Percentiles rank a stretch among this genome's conserved stretches.
These are phyloP conservation scores for Heterodera filipjevi DNA, from an alignment of 2,888 invertebrate genomes.

Conservation along the genomic window DNA sequence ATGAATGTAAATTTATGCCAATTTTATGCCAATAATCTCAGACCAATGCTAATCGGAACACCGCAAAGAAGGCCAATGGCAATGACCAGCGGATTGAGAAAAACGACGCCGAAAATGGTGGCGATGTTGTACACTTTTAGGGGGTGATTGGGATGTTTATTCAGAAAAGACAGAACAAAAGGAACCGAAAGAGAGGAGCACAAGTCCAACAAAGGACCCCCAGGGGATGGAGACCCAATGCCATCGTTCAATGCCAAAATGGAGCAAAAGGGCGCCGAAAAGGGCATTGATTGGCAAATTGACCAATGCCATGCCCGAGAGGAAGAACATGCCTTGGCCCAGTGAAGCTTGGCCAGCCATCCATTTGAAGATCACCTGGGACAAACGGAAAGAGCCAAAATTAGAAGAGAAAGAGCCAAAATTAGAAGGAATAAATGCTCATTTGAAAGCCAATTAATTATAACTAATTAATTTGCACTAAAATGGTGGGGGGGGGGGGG, in stretches of 20 bases:
- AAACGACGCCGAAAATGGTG: slow-evolving; percentile 88
- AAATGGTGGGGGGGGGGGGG: no score
- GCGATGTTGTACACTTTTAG: slow-evolving; percentile 84
- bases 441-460: no score
- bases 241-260: slow-evolving; percentile 83
- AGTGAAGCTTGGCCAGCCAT: slow-evolving; percentile 89
- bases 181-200: slow-evolving; percentile 69
- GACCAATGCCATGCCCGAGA: slow-evolving; percentile 85
- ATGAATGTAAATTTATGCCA: neutral
- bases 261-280: slow-evolving; percentile 78
- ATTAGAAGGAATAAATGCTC: no score
- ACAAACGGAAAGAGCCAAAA: neutral
- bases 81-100: slow-evolving; percentile 91
- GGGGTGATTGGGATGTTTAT: neutral
- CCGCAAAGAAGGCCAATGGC: slow-evolving; percentile 90
- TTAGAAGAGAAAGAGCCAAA: no score
- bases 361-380: slow-evolving; percentile 87
- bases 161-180: neutral
- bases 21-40: neutral
- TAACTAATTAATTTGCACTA: no score
- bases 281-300: slow-evolving; percentile 75
- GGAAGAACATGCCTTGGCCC: slow-evolving; percentile 88
- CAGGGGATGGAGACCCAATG: slow-evolving; percentile 84
- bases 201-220: slow-evolving; percentile 78
- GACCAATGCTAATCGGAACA: slow-evolving; percentile 90